A percentile compares a stretch with the other conserved stretches of the same genome.
Conservation (phyloP, 2,888 invertebrate species). For the Rhagium mordax region DNA sequence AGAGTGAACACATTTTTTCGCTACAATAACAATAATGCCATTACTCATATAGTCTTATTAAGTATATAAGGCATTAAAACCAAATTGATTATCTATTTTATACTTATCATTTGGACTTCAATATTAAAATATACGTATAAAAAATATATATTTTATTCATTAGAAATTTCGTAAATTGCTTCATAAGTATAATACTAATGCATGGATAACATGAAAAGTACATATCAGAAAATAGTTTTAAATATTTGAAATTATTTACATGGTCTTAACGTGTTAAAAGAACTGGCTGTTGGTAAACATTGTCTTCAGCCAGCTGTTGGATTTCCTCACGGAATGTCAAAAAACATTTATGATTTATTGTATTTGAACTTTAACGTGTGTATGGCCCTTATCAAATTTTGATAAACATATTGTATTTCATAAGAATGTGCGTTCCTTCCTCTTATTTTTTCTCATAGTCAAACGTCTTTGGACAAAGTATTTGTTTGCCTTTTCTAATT, state of each 20-base stretch:
- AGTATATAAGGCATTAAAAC: too few species aligned
- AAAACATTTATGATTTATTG: conserved; percentile 47
- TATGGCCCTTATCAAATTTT: conserved; percentile 52
- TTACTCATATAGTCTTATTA: too few species aligned
- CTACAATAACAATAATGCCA: too few species aligned
- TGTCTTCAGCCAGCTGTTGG: conserved; percentile 24
- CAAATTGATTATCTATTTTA: too few species aligned
- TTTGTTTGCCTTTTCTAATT: conserved; percentile 32
- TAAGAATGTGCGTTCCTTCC: conserved; percentile 28
- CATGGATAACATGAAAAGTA: background rate
- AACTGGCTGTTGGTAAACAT: conserved; percentile 30
- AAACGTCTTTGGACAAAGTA: conserved; percentile 26
- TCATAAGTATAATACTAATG: too few species aligned
- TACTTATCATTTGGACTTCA: too few species aligned
- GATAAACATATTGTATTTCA: conserved; percentile 45
- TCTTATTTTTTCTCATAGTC: conserved; percentile 24
- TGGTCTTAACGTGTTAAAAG: conserved; percentile 22
- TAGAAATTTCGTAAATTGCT: background rate
- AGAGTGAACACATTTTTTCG: too few species aligned
- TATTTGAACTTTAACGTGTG: conserved; percentile 47
- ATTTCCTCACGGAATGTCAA: conserved; percentile 32
- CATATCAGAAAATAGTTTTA: conserved; percentile 17
- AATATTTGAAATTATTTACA: conserved; percentile 29
- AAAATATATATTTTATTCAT: too few species aligned
- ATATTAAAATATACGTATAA: too few species aligned